These are phyloP conservation scores for Indicator indicator DNA, from an alignment of 2,113 vertebrate genomes.

Conservation along the genomic window DNA sequence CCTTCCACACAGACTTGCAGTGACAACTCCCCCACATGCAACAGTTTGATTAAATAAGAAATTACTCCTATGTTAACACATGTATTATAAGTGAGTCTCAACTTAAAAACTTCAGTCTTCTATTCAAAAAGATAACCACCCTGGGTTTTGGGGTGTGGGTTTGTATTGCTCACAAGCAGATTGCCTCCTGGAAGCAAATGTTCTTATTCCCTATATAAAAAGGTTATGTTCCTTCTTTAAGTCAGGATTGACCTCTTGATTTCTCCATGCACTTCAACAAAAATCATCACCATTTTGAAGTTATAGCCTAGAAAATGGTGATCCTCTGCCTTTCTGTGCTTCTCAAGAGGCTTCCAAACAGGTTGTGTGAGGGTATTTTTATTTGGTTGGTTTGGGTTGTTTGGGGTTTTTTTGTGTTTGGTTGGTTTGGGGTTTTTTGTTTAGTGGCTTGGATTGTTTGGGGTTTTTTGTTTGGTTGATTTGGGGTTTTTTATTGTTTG, in stretches of 20 bases:
- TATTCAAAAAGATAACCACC: background rate
- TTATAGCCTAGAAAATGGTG: background rate
- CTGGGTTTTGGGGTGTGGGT: background rate
- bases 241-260: background rate
- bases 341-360: background rate
- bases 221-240: background rate
- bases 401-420: too few species aligned
- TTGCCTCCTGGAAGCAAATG: background rate
- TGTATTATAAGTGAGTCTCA: background rate
- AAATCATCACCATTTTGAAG: background rate
- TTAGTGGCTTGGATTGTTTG: too few species aligned
- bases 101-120: background rate
- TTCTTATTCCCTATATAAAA: background rate
- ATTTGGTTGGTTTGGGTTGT: too few species aligned
- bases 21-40: accelerated
- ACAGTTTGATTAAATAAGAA: background rate
- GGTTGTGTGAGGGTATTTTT: too few species aligned
- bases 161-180: background rate
- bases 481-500: too few species aligned
- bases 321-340: background rate
- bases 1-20: background rate
- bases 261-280: background rate
- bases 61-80: background rate
- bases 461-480: too few species aligned
- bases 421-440: too few species aligned